Conservation (phyloP, 1,140 invertebrate species). For the Varroa destructor region DNA sequence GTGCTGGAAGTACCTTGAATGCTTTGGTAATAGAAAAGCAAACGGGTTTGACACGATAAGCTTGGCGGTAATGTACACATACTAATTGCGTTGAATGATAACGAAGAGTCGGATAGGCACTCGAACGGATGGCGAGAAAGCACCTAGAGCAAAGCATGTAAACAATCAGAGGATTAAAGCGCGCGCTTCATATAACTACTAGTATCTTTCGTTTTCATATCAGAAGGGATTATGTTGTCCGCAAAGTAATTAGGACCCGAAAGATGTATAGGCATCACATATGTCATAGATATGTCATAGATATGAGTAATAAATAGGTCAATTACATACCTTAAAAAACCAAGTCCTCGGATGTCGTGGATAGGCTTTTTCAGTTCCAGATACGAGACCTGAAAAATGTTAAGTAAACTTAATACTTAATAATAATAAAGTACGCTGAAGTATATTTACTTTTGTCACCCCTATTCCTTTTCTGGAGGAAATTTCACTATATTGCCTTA, state of each 20-base stretch:
- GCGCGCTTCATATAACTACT: too few species aligned
- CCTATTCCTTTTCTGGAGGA: not conserved
- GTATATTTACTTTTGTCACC: not conserved
- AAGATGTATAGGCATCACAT: constrained; percentile 21
- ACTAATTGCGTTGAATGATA: too few species aligned
- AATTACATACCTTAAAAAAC: not conserved
- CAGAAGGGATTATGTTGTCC: constrained; percentile 14
- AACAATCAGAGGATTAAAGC: too few species aligned
- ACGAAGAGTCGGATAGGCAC: too few species aligned
- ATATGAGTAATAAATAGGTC: not conserved
- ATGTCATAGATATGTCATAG: not conserved
- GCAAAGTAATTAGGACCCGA: constrained; percentile 27
- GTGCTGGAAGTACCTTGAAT: too few species aligned
- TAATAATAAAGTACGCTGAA: too few species aligned
- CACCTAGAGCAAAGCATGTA: too few species aligned
- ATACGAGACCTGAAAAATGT: not conserved
- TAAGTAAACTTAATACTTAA: not conserved
- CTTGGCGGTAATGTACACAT: too few species aligned
- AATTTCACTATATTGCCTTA: not conserved
- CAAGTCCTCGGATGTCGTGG: not conserved
- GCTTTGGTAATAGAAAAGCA: too few species aligned
- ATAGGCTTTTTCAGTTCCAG: not conserved
- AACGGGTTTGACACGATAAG: too few species aligned
- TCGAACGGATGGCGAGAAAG: too few species aligned
- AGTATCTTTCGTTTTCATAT: too few species aligned